Evolutionary conservation across 2,888 invertebrate genomes (phyloP), one percentile per base, ranked within the genome.

Genomic region (Drosophila picticornis): DNA sequence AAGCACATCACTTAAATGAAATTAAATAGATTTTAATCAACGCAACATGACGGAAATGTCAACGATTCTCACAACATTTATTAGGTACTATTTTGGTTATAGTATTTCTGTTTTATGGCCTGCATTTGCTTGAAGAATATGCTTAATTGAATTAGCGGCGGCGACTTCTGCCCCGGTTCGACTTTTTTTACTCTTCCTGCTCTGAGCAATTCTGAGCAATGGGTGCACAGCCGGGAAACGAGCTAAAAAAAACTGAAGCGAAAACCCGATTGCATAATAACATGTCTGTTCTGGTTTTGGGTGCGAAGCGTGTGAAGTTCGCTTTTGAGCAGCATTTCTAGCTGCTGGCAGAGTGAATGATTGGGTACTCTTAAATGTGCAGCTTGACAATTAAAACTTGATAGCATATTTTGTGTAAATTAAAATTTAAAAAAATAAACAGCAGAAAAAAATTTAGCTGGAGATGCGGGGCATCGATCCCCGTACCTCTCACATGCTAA

Each of bases 391-490:
- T 74, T 65, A 72, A 36, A 43, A 61, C 32, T 29, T 32, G 36
- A 61, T 32, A 61, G 34, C 7, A 34, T 38, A 38, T 40, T 57
- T 22, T 16, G 10, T 31, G 10, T 22, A 40, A 38, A 32, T 22
- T 56, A 34, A 55, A 11, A 10, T 13, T 19, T 31, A 43, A 43
- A 34, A 50, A n/a, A 16, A 2, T 48, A 11, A 53, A 4, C 2
- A 40, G 9, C 4, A 22, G 7, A 7, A 25, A 46, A 34, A 27
- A 25, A 0, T 0, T 0, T 11, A 4, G 2, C 27, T 92, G 93
- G 93, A 93, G 92, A 92, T 91, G 92, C 92, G 90, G 92, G 92
- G 93, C 91, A 92, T 93, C 93, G 93, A 93, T 92, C 93, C 92
- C 92, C 91, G 91, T 92, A 93, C 93, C 93, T 93, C 92, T 93